Conservation (phyloP, 2,797 vertebrate genomes). For the Premnoplex brunnescens region DNA sequence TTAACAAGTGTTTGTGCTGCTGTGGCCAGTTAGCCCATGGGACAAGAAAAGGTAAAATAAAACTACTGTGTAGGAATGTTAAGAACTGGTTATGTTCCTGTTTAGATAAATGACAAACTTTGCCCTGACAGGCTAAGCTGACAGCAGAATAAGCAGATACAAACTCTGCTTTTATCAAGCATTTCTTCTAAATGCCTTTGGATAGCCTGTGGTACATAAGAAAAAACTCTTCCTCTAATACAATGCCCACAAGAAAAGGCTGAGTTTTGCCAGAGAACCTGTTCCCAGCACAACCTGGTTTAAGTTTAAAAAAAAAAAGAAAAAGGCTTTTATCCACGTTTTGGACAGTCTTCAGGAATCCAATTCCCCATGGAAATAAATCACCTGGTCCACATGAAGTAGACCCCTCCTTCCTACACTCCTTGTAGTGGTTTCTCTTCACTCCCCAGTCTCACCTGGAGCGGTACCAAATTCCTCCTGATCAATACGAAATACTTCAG, state of each 20-base stretch:
- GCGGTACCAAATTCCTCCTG: background rate
- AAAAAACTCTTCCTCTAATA: background rate
- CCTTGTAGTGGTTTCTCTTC: background rate
- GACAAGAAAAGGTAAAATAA: background rate
- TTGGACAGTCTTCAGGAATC: background rate
- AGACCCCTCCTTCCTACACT: background rate
- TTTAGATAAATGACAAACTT: constrained; percentile 21
- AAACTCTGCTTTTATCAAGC: constrained; percentile 16
- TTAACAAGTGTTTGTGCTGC: constrained; percentile 8
- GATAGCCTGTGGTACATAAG: background rate
- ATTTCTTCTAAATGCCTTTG: background rate
- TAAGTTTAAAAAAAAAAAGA: background rate
- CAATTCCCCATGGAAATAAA: background rate
- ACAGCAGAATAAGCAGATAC: background rate
- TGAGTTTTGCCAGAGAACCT: background rate
- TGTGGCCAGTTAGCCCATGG: background rate
- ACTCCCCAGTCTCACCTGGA: background rate
- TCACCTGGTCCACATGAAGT: background rate
- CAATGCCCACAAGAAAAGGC: constrained; percentile 44
- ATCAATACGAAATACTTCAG: background rate
- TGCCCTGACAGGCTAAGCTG: background rate
- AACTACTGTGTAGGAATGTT: constrained; percentile 41
- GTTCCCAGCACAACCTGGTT: constrained; percentile 41
- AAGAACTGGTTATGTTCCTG: constrained; percentile 40
- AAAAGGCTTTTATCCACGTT: background rate